Percentiles rank a stretch among this genome's conserved stretches.
phyloP scores from a whole-genome alignment of 2,113 vertebrate species.

The Prietella phreatophila region DNA sequence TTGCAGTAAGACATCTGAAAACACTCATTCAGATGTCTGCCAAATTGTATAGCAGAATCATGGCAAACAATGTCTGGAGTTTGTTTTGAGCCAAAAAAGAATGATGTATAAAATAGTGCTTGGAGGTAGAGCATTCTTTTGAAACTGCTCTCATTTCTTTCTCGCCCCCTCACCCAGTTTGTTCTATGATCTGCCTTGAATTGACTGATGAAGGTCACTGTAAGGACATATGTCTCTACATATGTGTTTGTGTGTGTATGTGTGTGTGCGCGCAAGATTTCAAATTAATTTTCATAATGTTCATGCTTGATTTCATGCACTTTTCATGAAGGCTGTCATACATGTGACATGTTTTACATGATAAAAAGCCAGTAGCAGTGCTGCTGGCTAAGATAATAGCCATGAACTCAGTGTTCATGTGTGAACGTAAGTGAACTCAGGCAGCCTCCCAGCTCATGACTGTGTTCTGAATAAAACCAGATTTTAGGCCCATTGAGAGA shows the following conservation, averaged over 20 bases:
- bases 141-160: slow-evolving; percentile 30
- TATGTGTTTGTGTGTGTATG: neutral
- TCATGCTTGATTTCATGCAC: neutral
- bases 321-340: slow-evolving; percentile 48
- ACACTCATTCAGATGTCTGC: slow-evolving; percentile 40
- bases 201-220: slow-evolving; percentile 20
- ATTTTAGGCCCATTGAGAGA: neutral
- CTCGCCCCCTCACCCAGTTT: neutral
- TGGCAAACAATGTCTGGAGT: slow-evolving; percentile 21
- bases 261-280: neutral
- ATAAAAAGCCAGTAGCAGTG: neutral
- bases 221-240: neutral
- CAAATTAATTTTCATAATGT: neutral
- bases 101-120: slow-evolving; percentile 41
- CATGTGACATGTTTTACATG: slow-evolving; percentile 44
- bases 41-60: slow-evolving; percentile 48
- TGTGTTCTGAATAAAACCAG: neutral
- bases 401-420: too few relatives aligned
- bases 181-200: slow-evolving; percentile 33
- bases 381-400: slow-evolving; percentile 29
- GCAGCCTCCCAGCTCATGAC: neutral
- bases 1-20: slow-evolving; percentile 46
- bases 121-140: slow-evolving; percentile 33
- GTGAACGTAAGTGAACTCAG: slow-evolving; percentile 11
- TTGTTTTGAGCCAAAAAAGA: slow-evolving; percentile 24